Conservation (phyloP, 2,113 vertebrate species). For the Beaufortia kweichowensis region DNA sequence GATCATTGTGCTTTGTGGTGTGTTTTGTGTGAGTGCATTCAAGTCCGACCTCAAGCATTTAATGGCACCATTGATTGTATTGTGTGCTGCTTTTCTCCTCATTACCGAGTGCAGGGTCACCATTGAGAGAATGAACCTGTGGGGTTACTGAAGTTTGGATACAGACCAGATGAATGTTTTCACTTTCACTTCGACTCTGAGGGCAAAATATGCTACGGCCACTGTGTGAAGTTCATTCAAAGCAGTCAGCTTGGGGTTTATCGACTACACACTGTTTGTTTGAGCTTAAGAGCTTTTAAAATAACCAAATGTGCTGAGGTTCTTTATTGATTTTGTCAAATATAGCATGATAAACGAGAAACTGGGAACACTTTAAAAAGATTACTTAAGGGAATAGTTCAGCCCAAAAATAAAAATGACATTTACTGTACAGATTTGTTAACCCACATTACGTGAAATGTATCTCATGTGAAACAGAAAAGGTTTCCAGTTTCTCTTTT, state of each 20-base stretch:
- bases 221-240: constrained; percentile 27
- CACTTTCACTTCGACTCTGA: background rate
- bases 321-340: background rate
- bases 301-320: background rate
- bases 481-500: too few relatives aligned
- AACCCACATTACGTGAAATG: too few relatives aligned
- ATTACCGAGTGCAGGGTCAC: constrained; percentile 39
- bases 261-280: background rate
- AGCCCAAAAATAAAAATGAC: too few relatives aligned
- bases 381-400: background rate
- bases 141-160: constrained; percentile 38
- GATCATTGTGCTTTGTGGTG: background rate
- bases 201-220: background rate
- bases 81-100: constrained; percentile 30
- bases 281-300: background rate
- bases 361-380: background rate
- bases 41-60: constrained; percentile 27
- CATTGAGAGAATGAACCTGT: background rate
- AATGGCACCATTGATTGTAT: constrained; percentile 49
- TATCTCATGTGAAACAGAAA: too few relatives aligned
- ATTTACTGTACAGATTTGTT: too few relatives aligned
- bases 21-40: constrained; percentile 9
- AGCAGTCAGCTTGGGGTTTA: constrained; percentile 6
- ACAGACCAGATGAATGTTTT: constrained; percentile 51
- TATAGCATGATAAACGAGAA: background rate